Percentiles rank a stretch among this genome's conserved stretches.
These are phyloP conservation scores for Aethina tumida DNA, from an alignment of 1,140 invertebrate genomes.

Conservation along the genomic window DNA sequence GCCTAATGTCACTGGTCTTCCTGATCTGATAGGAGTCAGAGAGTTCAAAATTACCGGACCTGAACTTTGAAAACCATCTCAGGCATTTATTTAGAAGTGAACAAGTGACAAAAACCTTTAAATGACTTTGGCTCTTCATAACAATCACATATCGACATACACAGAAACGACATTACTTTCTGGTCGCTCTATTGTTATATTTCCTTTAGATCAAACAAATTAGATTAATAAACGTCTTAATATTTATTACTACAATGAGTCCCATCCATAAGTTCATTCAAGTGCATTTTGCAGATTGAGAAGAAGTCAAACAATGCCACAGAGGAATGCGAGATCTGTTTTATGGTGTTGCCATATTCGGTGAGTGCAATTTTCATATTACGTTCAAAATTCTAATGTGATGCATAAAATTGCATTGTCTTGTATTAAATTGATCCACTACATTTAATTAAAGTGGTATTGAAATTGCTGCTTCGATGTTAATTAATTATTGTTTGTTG, in stretches of 20 bases:
- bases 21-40: too few species aligned
- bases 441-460: conserved; percentile 3
- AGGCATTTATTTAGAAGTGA: too few species aligned
- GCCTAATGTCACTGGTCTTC: too few species aligned
- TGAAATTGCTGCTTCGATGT: conserved; percentile 9
- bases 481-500: conserved; percentile 7
- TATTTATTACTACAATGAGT: conserved; percentile 3
- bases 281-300: conserved; percentile 26
- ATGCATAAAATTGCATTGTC: conserved; percentile 1
- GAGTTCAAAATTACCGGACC: too few species aligned
- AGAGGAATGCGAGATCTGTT: conserved; percentile 92
- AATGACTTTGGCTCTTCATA: too few species aligned
- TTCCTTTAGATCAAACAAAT: too few species aligned
- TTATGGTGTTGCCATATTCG: conserved; percentile 62
- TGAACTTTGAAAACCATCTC: too few species aligned
- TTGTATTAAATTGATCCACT: too few species aligned
- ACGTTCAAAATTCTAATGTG: neutral
- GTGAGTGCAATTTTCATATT: conserved; percentile 49
- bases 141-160: too few species aligned
- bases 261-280: conserved; percentile 2
- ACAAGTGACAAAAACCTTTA: too few species aligned
- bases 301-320: conserved; percentile 49
- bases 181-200: too few species aligned
- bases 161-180: too few species aligned
- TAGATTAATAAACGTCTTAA: neutral